Conservation (phyloP, 2,888 invertebrate species). For the Zygogramma bicolorata region DNA sequence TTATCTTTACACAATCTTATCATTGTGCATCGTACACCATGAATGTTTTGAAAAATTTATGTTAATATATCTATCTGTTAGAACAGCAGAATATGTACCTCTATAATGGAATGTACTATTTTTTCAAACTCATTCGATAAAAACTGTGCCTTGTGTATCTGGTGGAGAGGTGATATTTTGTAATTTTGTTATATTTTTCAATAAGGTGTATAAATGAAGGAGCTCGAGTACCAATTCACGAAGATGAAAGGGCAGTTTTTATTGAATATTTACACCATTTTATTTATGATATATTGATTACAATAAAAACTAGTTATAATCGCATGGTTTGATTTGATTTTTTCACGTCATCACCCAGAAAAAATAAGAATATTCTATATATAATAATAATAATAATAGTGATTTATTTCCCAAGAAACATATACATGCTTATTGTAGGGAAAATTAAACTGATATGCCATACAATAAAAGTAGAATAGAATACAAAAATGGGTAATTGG, state of each 20-base stretch:
- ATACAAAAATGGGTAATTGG: too few relatives aligned
- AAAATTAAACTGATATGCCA: too few relatives aligned
- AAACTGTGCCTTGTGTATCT: conserved; percentile 25
- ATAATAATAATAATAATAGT: too few relatives aligned
- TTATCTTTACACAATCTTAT: conserved; percentile 22
- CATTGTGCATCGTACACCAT: conserved; percentile 42
- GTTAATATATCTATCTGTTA: conserved; percentile 41
- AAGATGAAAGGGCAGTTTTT: conserved; percentile 28
- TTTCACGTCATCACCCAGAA: too few relatives aligned
- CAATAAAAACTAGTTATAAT: conserved; percentile 32
- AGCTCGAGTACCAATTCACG: conserved; percentile 15
- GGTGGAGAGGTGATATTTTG: conserved; percentile 31
- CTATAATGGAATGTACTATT: conserved; percentile 13
- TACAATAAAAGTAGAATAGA: too few relatives aligned
- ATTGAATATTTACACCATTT: conserved; percentile 30
- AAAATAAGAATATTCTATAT: too few relatives aligned
- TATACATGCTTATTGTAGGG: too few relatives aligned
- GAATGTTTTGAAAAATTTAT: conserved; percentile 45
- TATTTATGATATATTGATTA: conserved; percentile 34
- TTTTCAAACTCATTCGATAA: conserved; percentile 14
- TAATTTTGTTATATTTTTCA: conserved; percentile 36
- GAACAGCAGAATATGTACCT: conserved; percentile 36
- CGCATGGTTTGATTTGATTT: conserved; percentile 20
- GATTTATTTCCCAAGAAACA: too few relatives aligned
- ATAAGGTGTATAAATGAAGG: conserved; percentile 15